Evolutionary conservation across 2,888 invertebrate species (phyloP), one percentile per base, ranked within the genome.

Genomic region (Idaea aversata): DNA sequence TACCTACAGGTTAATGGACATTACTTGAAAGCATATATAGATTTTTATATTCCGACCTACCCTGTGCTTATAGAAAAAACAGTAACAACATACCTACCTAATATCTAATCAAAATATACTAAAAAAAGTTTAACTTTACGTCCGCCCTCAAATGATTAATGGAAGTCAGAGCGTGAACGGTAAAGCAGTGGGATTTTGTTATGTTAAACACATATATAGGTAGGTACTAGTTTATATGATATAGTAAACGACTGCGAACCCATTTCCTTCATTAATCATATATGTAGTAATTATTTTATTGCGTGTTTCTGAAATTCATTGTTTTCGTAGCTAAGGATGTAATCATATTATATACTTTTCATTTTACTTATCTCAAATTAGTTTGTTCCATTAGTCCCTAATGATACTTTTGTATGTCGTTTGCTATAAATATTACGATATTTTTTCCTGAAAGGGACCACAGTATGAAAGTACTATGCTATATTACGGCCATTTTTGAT

Each of bases 91-190:
- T 47, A 36, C 36, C 1, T 47, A 36, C 36, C 5, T 36, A 10
- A 36, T 36, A 47, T 47, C 47, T 47, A 47, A 47, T 47, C 47
- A 47, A 47, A 13, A 47, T 47, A 47, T 47, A 47, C 7, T 47
- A 47, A 47, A 47, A 47, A 47, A 47, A 47, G 47, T 47, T 47
- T 47, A 47, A 47, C 47, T 47, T 47, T 13, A 47, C 47, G 47
- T 47, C 86, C 90, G 88, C 88, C 90, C 88, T 47, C 81, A 74
- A 78, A 88, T 91, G 91, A 91, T 91, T 89, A 90, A 91, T 91
- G 90, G 85, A 81, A 84, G 85, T 85, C 86, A 87, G 82, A 84
- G 84, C 84, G 84, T 79, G 81, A 86, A 85, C 81, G 81, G 66
- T 68, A 65, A 5, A 34, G 62, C 61, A 61, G 67, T 65, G 35